These are phyloP conservation scores for Melanotaenia duboulayi DNA, from an alignment of 2,113 vertebrate genomes.

Conservation along the genomic window DNA sequence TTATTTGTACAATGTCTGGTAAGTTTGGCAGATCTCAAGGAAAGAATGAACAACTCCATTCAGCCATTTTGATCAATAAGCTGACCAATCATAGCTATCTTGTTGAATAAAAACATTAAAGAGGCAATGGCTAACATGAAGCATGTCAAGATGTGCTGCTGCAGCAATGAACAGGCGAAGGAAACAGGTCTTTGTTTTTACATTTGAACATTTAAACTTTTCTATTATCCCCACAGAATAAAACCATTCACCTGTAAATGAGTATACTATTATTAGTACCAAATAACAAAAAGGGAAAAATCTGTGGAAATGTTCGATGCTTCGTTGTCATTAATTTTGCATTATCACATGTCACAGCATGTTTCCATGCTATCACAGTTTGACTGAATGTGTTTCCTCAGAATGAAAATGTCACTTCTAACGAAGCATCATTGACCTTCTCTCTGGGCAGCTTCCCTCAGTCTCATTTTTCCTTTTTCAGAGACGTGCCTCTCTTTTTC, in stretches of 20 bases:
- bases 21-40: not conserved
- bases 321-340: not conserved
- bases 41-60: not conserved
- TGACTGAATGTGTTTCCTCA: constrained; percentile 20
- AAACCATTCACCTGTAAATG: not conserved
- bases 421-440: constrained; percentile 55
- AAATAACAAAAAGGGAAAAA: no score
- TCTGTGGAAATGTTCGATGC: not conserved
- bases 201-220: not conserved
- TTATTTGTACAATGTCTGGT: not conserved
- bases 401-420: constrained; percentile 50
- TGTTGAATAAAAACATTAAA: not conserved
- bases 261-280: no score
- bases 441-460: constrained; percentile 18
- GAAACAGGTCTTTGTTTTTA: no score
- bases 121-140: not conserved
- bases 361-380: constrained; percentile 6
- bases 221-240: not conserved
- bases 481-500: constrained; percentile 20
- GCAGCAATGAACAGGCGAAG: not conserved
- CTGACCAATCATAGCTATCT: not conserved
- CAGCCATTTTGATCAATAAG: not conserved
- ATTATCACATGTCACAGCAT: not conserved
- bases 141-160: not conserved
- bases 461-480: constrained; percentile 39